Percentiles rank a stretch among this genome's conserved stretches.
Evolutionary conservation across 2,113 vertebrate species (phyloP).

Genomic region (Mesembrinibis cayennensis): DNA sequence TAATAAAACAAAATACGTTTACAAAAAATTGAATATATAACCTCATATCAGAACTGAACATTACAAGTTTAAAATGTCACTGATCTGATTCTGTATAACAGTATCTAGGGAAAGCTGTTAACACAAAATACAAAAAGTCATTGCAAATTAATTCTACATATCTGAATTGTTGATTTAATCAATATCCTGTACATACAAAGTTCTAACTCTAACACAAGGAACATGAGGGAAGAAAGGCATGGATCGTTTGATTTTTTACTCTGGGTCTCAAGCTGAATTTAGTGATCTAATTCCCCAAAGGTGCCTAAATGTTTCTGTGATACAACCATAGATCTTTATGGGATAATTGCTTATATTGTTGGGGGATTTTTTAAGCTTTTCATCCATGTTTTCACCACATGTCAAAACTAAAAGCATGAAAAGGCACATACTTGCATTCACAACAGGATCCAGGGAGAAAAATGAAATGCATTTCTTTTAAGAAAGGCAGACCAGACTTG

Average conservation of each 20-base stretch:
- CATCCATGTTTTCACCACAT: background rate
- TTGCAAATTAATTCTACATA: background rate
- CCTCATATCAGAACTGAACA: background rate
- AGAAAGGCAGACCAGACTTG: background rate
- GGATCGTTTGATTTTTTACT: background rate
- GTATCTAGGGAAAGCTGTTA: background rate
- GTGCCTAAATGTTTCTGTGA: background rate
- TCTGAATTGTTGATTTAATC: background rate
- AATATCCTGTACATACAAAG: background rate
- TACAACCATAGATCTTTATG: background rate
- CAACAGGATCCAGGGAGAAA: background rate
- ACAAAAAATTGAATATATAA: background rate
- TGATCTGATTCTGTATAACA: background rate
- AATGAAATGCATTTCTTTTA: background rate
- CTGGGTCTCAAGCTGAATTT: background rate
- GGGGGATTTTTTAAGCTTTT: background rate
- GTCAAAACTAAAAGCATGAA: background rate
- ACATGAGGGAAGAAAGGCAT: accelerated
- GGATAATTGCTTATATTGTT: background rate
- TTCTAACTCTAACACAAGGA: background rate
- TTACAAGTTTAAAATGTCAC: background rate
- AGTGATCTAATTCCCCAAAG: background rate
- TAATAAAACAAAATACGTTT: background rate
- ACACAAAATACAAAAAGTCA: background rate
- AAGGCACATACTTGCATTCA: background rate